Conservation (phyloP, 2,888 invertebrate species). For the Linnaemya vulpina region DNA sequence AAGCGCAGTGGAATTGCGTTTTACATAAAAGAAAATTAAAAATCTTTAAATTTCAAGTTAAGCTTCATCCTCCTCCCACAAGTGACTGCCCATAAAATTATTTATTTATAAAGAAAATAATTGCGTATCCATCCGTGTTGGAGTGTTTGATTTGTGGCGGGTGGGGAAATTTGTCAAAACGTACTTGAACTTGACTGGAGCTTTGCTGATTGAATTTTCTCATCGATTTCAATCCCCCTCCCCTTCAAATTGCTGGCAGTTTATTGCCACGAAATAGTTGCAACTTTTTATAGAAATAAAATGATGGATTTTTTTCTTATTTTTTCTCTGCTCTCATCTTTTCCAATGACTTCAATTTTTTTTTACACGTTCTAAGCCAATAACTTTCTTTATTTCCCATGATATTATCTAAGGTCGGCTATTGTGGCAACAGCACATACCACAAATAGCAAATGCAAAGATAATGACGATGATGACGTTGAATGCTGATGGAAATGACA, state of each 20-base stretch:
- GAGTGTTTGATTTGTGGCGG: no score
- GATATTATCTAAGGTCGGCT: conserved; percentile 64
- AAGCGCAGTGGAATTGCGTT: no score
- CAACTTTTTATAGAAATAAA: neutral
- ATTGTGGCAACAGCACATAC: conserved; percentile 37
- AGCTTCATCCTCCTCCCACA: no score
- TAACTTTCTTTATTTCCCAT: conserved; percentile 69
- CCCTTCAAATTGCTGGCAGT: neutral
- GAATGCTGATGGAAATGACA: conserved; percentile 18
- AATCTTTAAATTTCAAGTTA: no score
- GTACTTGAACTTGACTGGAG: neutral
- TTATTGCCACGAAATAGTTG: neutral
- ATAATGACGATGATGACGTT: neutral
- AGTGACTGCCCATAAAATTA: no score
- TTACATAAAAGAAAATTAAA: no score
- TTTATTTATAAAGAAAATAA: no score
- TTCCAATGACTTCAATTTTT: conserved; percentile 8
- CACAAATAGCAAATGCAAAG: conserved; percentile 38
- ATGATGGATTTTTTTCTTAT: neutral
- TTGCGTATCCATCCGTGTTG: no score
- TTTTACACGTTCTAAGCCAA: conserved; percentile 55
- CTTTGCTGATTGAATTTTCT: neutral
- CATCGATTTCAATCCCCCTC: no score
- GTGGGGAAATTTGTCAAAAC: neutral
- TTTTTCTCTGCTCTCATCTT: neutral